A percentile compares a stretch with the other conserved stretches of the same genome.
Conservation (phyloP, 2,113 vertebrate species). For the Otocyon megalotis region DNA sequence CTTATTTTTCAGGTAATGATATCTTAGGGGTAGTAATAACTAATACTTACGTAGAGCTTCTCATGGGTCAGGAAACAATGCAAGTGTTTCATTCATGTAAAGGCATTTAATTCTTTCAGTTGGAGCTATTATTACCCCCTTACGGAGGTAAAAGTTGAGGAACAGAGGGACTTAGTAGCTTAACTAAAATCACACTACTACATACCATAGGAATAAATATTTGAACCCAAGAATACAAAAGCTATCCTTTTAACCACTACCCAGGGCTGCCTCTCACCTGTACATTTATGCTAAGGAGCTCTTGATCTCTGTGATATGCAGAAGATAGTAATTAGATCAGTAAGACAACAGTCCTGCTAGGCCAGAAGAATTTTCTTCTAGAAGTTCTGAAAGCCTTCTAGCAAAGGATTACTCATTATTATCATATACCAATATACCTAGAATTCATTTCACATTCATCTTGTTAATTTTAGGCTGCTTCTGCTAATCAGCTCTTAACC, state of each 20-base stretch:
- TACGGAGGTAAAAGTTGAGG: not conserved
- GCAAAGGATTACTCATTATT: not conserved
- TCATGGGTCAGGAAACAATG: not conserved
- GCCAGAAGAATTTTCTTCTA: constrained; percentile 27
- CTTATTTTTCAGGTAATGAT: not conserved
- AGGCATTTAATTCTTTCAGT: not conserved
- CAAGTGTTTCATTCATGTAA: not conserved
- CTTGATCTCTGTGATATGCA: not conserved
- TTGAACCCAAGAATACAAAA: not conserved
- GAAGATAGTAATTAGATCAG: not conserved
- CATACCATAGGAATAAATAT: not conserved
- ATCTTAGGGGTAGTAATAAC: not conserved
- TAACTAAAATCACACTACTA: not conserved
- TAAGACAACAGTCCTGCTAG: not conserved
- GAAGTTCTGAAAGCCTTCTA: constrained; percentile 23
- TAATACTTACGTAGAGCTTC: not conserved
- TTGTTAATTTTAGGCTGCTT: constrained; percentile 48
- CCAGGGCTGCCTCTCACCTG: not conserved
- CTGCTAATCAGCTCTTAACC: constrained; percentile 16
- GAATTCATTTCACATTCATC: constrained; percentile 44
- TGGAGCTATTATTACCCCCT: not conserved
- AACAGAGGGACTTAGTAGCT: not conserved
- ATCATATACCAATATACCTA: not conserved
- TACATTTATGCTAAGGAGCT: not conserved
- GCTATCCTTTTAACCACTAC: not conserved